These are phyloP conservation scores for Adelphocoris suturalis DNA, from an alignment of 2,888 invertebrate genomes.

Conservation along the genomic window DNA sequence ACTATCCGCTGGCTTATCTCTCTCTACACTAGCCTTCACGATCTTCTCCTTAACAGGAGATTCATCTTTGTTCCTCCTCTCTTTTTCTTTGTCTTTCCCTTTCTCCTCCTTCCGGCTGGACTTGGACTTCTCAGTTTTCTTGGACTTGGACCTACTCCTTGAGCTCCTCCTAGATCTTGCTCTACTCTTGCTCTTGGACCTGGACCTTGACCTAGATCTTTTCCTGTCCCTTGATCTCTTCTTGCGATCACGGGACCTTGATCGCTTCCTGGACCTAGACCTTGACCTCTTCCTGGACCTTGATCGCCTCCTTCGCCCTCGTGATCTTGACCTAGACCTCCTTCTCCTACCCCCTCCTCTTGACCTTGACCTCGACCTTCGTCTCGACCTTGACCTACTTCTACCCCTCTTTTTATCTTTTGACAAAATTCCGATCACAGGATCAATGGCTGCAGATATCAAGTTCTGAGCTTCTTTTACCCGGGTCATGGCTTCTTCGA, in stretches of 20 bases:
- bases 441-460: constrained; percentile 95
- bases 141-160: constrained; percentile 76
- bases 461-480: constrained; percentile 97
- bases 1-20: constrained; percentile 26
- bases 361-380: constrained; percentile 77
- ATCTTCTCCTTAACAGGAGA: constrained; percentile 72
- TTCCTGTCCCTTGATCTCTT: constrained; percentile 70
- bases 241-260: constrained; percentile 78
- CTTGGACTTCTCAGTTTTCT: constrained; percentile 75
- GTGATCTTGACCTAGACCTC: constrained; percentile 76
- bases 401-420: constrained; percentile 88
- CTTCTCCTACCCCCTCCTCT: constrained; percentile 77
- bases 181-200: constrained; percentile 77
- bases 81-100: constrained; percentile 71
- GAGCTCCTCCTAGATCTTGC: constrained; percentile 79
- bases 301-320: constrained; percentile 78
- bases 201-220: constrained; percentile 75
- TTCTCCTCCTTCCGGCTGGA: constrained; percentile 75
- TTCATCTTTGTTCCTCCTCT: constrained; percentile 65
- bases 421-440: constrained; percentile 91
- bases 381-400: constrained; percentile 81
- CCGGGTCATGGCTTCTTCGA: constrained; percentile 97
- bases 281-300: constrained; percentile 80
- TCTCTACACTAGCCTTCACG: constrained; percentile 47
- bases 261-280: constrained; percentile 80